Base-by-base conservation (phyloP, 2,888 invertebrate species). In the Megamerina dolium region DNA sequence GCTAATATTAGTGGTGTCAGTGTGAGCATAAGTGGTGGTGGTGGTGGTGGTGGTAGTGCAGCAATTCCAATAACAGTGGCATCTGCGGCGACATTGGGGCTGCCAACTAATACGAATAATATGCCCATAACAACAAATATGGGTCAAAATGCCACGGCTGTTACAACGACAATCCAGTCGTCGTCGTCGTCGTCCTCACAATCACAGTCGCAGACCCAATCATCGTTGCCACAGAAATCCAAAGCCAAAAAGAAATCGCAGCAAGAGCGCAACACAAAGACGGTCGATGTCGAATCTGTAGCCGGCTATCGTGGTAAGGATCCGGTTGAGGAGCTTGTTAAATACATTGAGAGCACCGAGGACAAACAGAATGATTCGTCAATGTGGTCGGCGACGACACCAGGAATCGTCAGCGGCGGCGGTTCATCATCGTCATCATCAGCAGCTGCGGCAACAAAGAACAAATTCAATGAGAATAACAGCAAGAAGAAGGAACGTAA, bases 291-390 rank as follows among this genome's bases (percentile, higher is more conserved):
- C 1, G 74, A 77, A 58, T 77, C 80, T 53, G 82, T 88, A 46
- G 83, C 81, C 60, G 90, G 90, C 9, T 86, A 87, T 73, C 80
- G 86, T 48, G 82, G 86, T 48, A 80, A 83, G 62, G 84, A 84
- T 66, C 82, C 86, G 54, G 78, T 90, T 29, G 83, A 87, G 63
- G 82, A 79, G 60, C 74, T 89, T 52, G 76, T 89, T 48, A 82
- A 84, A 54, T 89, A 82, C 64, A 88, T 89, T 50, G 86, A 86
- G 61, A 83, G 82, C 41, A 74, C 60, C 26, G 61, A 61, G 9
- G 56, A 67, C 42, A 40, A 68, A 52, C 56, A 58, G 52, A n/a
- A n/a, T n/a, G n/a, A n/a, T n/a, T n/a, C n/a, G n/a, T n/a, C n/a
- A n/a, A n/a, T n/a, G n/a, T n/a, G n/a, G n/a, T n/a, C n/a, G n/a